phyloP scores from a whole-genome alignment of 2,797 vertebrate species.

The Sebastes reedi region DNA sequence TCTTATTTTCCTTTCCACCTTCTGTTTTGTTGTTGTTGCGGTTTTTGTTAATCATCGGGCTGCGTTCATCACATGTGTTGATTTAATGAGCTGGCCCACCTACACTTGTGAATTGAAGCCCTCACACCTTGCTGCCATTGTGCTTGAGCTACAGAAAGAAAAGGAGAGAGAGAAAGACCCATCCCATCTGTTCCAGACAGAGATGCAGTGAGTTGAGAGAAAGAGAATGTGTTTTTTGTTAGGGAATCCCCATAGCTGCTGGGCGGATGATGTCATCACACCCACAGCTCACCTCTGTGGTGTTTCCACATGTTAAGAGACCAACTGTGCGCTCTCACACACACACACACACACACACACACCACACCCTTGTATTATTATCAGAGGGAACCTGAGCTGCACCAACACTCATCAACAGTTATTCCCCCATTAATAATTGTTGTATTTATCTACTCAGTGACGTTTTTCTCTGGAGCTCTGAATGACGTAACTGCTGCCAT shows the following conservation, averaged over 20 bases:
- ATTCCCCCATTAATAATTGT: not conserved
- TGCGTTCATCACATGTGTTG: slow-evolving; percentile 64
- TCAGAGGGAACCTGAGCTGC: slow-evolving; percentile 34
- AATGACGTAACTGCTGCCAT: not conserved
- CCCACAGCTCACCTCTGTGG: slow-evolving; percentile 69
- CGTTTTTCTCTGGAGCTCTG: not conserved
- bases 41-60: slow-evolving; percentile 55
- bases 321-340: slow-evolving; percentile 49
- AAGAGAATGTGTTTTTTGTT: slow-evolving; percentile 61
- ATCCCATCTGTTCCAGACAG: slow-evolving; percentile 38
- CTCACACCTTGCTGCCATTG: slow-evolving; percentile 26
- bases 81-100: slow-evolving; percentile 21
- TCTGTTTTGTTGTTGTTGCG: slow-evolving; percentile 26
- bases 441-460: not conserved
- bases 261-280: slow-evolving; percentile 68
- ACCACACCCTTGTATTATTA: slow-evolving; percentile 61
- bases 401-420: not conserved
- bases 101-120: slow-evolving; percentile 20
- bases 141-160: slow-evolving; percentile 7
- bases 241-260: slow-evolving; percentile 79
- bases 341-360: slow-evolving; percentile 18
- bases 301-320: slow-evolving; percentile 77
- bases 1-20: slow-evolving; percentile 23
- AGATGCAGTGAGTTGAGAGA: slow-evolving; percentile 36
- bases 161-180: slow-evolving; percentile 19